Conservation (phyloP, 2,888 invertebrate species). For the Cephalotes varians region DNA sequence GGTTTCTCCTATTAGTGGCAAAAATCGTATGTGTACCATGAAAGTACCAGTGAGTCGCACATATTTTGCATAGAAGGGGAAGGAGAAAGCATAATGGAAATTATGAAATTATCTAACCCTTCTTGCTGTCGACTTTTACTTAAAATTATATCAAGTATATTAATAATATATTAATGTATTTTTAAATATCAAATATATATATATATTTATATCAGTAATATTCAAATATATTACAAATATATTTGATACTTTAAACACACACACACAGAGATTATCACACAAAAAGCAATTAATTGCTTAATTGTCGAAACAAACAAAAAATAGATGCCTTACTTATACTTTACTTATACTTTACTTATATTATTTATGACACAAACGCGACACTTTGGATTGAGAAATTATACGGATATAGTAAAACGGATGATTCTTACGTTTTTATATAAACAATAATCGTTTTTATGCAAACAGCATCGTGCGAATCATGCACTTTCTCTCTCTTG, state of each 20-base stretch:
- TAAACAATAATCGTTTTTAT: slow-evolving; percentile 25
- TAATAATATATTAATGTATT: too few species aligned
- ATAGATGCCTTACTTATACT: not conserved
- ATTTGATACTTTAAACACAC: not conserved
- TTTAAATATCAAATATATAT: not conserved
- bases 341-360: not conserved
- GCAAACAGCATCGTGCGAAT: slow-evolving; percentile 38
- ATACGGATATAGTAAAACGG: not conserved
- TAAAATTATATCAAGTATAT: not conserved
- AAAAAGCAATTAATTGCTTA: not conserved
- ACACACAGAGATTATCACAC: not conserved
- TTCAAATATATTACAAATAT: not conserved
- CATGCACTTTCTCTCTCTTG: slow-evolving; percentile 66
- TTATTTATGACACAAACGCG: not conserved
- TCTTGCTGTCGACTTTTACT: not conserved
- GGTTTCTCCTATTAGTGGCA: not conserved
- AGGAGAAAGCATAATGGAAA: slow-evolving; percentile 38
- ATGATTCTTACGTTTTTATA: slow-evolving; percentile 32
- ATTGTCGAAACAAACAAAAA: not conserved
- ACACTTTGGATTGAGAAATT: not conserved
- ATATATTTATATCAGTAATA: not conserved
- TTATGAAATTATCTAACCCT: slow-evolving; percentile 9
- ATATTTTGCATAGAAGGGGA: slow-evolving; percentile 1
- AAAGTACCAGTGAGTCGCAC: not conserved
- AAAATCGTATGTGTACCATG: slow-evolving; percentile 8